These are phyloP conservation scores for Hippoglossus stenolepis DNA, from an alignment of 2,113 vertebrate genomes.

Conservation along the genomic window DNA sequence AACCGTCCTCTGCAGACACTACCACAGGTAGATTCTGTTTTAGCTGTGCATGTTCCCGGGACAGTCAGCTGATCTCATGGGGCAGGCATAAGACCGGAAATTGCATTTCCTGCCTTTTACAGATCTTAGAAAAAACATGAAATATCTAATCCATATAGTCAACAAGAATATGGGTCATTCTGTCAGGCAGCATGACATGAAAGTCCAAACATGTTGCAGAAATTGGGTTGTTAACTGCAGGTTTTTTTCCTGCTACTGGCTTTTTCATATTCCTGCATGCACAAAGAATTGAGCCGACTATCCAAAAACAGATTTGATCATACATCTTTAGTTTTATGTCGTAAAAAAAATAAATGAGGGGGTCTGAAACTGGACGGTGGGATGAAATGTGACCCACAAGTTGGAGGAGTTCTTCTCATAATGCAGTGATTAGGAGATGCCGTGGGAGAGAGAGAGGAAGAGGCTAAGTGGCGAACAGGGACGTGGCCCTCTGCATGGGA, in stretches of 20 bases:
- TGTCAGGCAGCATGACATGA: neutral
- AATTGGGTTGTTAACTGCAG: neutral
- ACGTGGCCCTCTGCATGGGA: constrained; percentile 59
- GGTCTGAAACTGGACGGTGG: constrained; percentile 1
- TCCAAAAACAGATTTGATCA: too few relatives aligned
- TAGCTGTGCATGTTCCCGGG: neutral
- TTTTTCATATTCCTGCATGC: constrained; percentile 21
- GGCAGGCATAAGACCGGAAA: neutral
- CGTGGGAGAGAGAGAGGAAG: constrained; percentile 37
- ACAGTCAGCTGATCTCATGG: neutral
- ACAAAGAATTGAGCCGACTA: neutral
- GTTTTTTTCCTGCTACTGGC: constrained; percentile 15
- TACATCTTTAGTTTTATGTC: neutral
- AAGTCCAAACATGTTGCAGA: neutral
- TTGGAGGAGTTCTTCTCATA: constrained; percentile 33
- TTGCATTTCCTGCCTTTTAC: neutral
- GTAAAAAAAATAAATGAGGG: neutral
- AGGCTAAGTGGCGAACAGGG: constrained; percentile 34
- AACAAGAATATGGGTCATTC: neutral
- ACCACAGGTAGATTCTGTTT: neutral
- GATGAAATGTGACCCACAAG: constrained; percentile 17
- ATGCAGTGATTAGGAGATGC: constrained; percentile 41
- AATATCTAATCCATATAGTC: neutral
- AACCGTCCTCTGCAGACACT: neutral
- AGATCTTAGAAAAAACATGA: constrained; percentile 2